A percentile compares a stretch with the other conserved stretches of the same genome.
phyloP scores from a whole-genome alignment of 1,140 invertebrate genomes.

The Himalopsyche phryganea region DNA sequence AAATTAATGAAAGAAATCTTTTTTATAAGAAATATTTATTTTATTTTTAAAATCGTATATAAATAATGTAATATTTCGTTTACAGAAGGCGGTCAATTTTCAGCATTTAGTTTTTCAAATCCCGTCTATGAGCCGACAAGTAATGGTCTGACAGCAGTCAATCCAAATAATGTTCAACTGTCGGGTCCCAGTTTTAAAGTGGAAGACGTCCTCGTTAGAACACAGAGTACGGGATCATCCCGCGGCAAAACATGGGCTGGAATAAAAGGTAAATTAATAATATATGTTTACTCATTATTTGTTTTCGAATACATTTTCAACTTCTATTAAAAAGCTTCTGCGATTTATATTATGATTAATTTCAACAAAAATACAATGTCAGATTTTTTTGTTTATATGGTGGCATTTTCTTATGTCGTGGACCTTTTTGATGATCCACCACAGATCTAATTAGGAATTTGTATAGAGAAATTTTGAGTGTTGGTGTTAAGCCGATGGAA shows the following conservation, averaged over 20 bases:
- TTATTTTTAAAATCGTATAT: too few relatives aligned
- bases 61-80: slow-evolving; percentile 13
- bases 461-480: too few relatives aligned
- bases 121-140: slow-evolving; percentile 72
- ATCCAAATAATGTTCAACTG: slow-evolving; percentile 42
- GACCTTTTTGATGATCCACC: too few relatives aligned
- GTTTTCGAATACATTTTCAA: too few relatives aligned
- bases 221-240: slow-evolving; percentile 53
- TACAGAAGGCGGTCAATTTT: slow-evolving; percentile 51
- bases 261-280: slow-evolving; percentile 55
- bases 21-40: too few relatives aligned
- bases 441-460: too few relatives aligned
- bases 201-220: slow-evolving; percentile 71
- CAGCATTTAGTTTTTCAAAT: slow-evolving; percentile 70
- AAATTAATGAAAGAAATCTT: too few relatives aligned
- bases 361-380: too few relatives aligned
- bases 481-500: too few relatives aligned
- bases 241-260: slow-evolving; percentile 56
- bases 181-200: slow-evolving; percentile 66
- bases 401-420: too few relatives aligned
- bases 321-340: background rate
- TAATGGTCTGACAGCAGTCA: slow-evolving; percentile 43
- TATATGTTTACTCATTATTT: slow-evolving; percentile 5
- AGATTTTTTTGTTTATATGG: too few relatives aligned
- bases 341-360: too few relatives aligned